These are phyloP conservation scores for Synchiropus splendidus DNA, from an alignment of 2,113 vertebrate species.

Conservation along the genomic window DNA sequence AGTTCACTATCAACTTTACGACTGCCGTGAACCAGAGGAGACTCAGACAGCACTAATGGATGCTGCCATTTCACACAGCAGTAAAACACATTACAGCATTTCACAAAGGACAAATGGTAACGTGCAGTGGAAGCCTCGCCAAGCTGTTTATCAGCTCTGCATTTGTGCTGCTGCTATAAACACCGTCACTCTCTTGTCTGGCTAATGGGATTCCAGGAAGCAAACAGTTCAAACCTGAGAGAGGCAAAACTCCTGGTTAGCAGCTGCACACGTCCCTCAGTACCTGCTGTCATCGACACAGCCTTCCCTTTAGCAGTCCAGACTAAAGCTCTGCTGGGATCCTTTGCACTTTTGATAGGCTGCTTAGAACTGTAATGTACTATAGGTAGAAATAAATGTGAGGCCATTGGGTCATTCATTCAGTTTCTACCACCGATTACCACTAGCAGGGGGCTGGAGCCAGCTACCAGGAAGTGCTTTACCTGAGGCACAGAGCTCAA, in stretches of 20 bases:
- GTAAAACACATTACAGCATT: constrained; percentile 21
- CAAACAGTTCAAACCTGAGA: constrained; percentile 6
- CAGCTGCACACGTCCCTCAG: too few relatives aligned
- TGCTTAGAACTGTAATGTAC: too few relatives aligned
- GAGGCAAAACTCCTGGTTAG: not conserved
- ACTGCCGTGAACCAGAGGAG: constrained; percentile 7
- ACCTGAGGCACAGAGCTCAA: too few relatives aligned
- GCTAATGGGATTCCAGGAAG: constrained; percentile 25
- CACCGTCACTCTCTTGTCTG: constrained; percentile 8
- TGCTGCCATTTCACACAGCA: constrained; percentile 13
- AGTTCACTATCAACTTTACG: constrained; percentile 12
- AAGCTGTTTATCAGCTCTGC: constrained; percentile 8
- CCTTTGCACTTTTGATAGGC: too few relatives aligned
- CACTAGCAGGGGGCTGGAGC: too few relatives aligned
- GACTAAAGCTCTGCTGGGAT: too few relatives aligned
- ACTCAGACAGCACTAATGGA: constrained; percentile 22
- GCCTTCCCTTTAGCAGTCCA: too few relatives aligned
- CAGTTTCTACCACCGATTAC: too few relatives aligned
- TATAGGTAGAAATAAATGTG: too few relatives aligned
- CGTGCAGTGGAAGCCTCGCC: constrained; percentile 3
- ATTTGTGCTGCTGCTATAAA: constrained; percentile 8
- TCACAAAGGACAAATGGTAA: constrained; percentile 15
- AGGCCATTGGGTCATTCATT: too few relatives aligned
- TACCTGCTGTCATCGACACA: too few relatives aligned
- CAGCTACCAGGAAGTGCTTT: too few relatives aligned